Percentiles rank a stretch among this genome's conserved stretches.
Conservation (phyloP, 1,140 invertebrate genomes). For the Phenacoccus solenopsis region DNA sequence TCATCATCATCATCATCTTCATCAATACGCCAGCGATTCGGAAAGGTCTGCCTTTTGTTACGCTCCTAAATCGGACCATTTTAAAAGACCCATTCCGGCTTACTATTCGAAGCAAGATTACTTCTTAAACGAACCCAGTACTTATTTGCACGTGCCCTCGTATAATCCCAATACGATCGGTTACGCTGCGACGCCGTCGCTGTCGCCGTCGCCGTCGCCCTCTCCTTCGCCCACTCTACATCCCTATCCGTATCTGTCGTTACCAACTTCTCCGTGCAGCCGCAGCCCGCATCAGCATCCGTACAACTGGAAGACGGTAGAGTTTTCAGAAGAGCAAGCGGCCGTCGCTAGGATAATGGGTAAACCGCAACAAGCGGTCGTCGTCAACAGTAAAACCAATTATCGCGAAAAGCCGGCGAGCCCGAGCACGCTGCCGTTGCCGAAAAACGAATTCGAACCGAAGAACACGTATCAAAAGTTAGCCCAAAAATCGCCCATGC, state of each 20-base stretch:
- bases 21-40: neutral
- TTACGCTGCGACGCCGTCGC: neutral
- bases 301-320: constrained; percentile 17
- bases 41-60: neutral
- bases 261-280: neutral
- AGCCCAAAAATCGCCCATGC: neutral
- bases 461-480: neutral
- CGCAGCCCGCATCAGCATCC: neutral
- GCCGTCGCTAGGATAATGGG: constrained; percentile 30
- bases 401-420: neutral
- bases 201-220: neutral
- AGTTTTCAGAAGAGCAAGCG: constrained; percentile 23
- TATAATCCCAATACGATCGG: too few relatives aligned
- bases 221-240: neutral
- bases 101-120: neutral
- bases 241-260: neutral
- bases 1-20: too few relatives aligned
- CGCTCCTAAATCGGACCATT: neutral
- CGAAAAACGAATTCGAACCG: neutral
- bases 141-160: neutral
- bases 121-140: constrained; percentile 10
- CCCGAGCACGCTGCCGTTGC: neutral
- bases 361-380: constrained; percentile 28
- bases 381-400: constrained; percentile 25
- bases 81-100: neutral